Evolutionary conservation across 2,797 vertebrate species (phyloP), one percentile per base, ranked within the genome.

Genomic region (Ceryle rudis): DNA sequence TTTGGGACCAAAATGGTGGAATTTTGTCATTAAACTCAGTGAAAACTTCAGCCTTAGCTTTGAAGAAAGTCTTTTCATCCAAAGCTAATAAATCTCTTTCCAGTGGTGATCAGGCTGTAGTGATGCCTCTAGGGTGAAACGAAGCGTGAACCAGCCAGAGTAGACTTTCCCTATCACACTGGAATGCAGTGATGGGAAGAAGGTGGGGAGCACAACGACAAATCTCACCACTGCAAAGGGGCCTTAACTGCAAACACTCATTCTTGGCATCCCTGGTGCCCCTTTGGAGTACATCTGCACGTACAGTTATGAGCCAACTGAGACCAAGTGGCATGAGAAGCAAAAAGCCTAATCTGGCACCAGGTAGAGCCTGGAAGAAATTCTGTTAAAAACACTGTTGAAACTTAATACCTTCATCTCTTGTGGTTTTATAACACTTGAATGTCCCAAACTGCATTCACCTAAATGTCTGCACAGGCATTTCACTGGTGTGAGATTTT

Each of bases 311-410:
- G 62, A 52, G 42, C 42, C 54, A 55, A 6, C 19, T 52, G 57
- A 1, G 0, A 39, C 31, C 14, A 29, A 49, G 51, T 0, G 0
- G 19, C 26, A 15, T 1, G 19, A 69, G 57, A 74, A 41, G 55
- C n/a, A 81, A 73, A 71, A 65, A 47, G 12, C 20, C n/a, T 35
- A 8, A 58, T 7, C 25, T 61, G 62, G 64, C 51, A 73, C 39
- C 46, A 78, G 35, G 9, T 54, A 72, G 21, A 87, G 26, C 49
- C 49, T 81, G n/a, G 54, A 81, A 90, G 28, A 11, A 58, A 9
- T 10, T 22, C 31, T 29, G 14, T n/a, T 71, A 42, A 35, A 87
- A 90, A 54, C 12, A 11, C 29, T 14, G 7, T 58, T 72, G n/a
- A 91, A 88, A 90, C 23, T 1, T 11, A 60, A 64, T 46, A 26